These are phyloP conservation scores for Scartelaos histophorus DNA, from an alignment of 2,113 vertebrate genomes.

Conservation along the genomic window DNA sequence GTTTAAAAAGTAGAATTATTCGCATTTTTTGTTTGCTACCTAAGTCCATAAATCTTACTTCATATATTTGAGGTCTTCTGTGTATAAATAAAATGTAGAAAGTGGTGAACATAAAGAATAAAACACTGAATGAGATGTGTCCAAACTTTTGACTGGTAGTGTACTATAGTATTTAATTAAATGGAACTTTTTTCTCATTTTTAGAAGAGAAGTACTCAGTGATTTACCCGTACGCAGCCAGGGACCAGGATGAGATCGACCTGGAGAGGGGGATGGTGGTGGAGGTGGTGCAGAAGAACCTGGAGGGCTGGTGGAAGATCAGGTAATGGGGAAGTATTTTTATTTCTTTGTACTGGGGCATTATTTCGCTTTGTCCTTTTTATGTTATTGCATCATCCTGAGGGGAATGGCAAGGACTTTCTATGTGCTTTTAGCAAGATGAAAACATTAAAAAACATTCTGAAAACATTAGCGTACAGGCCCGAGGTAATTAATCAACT, in stretches of 20 bases:
- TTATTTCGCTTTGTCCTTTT: background rate
- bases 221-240: constrained; percentile 89
- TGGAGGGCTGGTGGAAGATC: constrained; percentile 99
- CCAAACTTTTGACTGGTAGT: too few relatives aligned
- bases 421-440: background rate
- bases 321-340: constrained; percentile 74
- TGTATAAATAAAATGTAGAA: too few relatives aligned
- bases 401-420: background rate
- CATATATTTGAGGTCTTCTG: too few relatives aligned
- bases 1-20: too few relatives aligned
- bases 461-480: background rate
- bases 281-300: constrained; percentile 95
- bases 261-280: constrained; percentile 91
- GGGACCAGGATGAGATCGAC: constrained; percentile 95
- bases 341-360: too few relatives aligned
- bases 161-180: background rate
- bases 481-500: background rate
- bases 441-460: background rate
- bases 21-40: too few relatives aligned
- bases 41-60: too few relatives aligned
- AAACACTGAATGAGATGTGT: too few relatives aligned
- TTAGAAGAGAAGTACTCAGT: constrained; percentile 94
- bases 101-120: too few relatives aligned
- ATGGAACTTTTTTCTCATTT: constrained; percentile 8
- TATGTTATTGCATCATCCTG: background rate